These are phyloP conservation scores for Hippocampus comes DNA, from an alignment of 2,113 vertebrate genomes.

Conservation along the genomic window DNA sequence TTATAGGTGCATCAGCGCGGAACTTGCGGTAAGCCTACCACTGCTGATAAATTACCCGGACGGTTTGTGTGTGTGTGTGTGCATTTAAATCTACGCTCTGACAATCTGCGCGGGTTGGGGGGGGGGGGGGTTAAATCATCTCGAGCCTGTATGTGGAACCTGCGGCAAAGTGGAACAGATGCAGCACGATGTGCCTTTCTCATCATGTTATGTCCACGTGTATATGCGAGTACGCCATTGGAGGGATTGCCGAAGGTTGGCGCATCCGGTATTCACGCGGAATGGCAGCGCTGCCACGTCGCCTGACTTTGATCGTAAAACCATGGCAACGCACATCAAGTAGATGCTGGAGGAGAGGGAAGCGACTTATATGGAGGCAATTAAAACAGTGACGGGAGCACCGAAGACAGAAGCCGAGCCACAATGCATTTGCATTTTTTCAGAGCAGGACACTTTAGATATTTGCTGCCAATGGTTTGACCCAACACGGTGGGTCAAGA, in stretches of 20 bases:
- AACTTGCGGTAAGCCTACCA: conserved; percentile 43
- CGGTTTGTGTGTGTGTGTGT: conserved; percentile 27
- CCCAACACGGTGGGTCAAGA: too few relatives aligned
- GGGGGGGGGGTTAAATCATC: conserved; percentile 23
- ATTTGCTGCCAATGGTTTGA: too few relatives aligned
- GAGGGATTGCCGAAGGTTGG: conserved; percentile 4
- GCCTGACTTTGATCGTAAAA: conserved; percentile 54
- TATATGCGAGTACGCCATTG: background rate
- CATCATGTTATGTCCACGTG: conserved; percentile 9
- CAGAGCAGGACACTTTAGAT: too few relatives aligned
- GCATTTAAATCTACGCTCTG: conserved; percentile 9
- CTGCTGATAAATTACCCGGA: conserved; percentile 54
- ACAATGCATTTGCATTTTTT: too few relatives aligned
- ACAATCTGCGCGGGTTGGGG: conserved; percentile 28
- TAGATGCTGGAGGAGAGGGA: conserved; percentile 15
- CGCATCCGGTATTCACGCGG: conserved; percentile 16
- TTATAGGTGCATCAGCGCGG: conserved; percentile 64
- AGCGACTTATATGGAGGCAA: conserved; percentile 55
- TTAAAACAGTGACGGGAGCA: conserved; percentile 43
- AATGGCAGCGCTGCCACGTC: conserved; percentile 11
- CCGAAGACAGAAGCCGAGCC: too few relatives aligned
- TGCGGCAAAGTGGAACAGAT: conserved; percentile 37
- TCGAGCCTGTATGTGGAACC: conserved; percentile 20
- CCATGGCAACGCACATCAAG: conserved; percentile 60
- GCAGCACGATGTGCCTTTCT: conserved; percentile 18